Evolutionary conservation across 2,888 invertebrate genomes (phyloP), one percentile per base, ranked within the genome.

Genomic region (Apotomis turbidana): DNA sequence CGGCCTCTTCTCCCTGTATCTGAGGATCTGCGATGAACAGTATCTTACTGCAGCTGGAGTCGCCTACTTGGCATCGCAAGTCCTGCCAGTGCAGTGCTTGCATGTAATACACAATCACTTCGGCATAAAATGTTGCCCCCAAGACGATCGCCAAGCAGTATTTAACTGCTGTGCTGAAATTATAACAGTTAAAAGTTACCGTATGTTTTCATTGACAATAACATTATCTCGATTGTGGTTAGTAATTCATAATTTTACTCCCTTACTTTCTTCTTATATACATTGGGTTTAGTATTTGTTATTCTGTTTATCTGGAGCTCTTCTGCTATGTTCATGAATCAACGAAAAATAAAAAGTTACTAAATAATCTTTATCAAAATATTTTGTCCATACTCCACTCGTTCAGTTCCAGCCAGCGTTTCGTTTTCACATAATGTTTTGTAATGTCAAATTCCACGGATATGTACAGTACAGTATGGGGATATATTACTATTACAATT

Each of bases 1-100:
- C 98, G 81, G 96, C 95, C 54, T 94, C 89, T 77, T 97, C 95
- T 0, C 99, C 99, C 78, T 98, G 95, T 74, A 99, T 95, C 89
- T 99, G 99, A 15, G 99, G 98, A 90, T 99, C 99, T 5, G 98
- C 98, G 67, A 97, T 96, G 66, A 97, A 94, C 63, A 97, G 86
- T 70, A 97, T 91, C 79, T 94, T 95, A 5, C 95, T 95, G 78
- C 96, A 96, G 70, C 94, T 92, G 0, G 77, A 67, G 51, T 87
- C 87, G n/a, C 82, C 73, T 5, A 77, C 71, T 78, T 80, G 85
- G 90, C 95, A 95, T 71, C 89, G 84, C 46, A 94, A 80, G 13
- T 87, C 84, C 66, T 91, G 87, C 88, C 95, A 91, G 74, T 91
- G 85, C 38, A 82, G 68, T 3, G 87, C 86, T 76, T 91, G 92